Percentiles rank a stretch among this genome's conserved stretches.
Conservation (phyloP, 1,140 invertebrate genomes). For the Bactericera cockerelli region DNA sequence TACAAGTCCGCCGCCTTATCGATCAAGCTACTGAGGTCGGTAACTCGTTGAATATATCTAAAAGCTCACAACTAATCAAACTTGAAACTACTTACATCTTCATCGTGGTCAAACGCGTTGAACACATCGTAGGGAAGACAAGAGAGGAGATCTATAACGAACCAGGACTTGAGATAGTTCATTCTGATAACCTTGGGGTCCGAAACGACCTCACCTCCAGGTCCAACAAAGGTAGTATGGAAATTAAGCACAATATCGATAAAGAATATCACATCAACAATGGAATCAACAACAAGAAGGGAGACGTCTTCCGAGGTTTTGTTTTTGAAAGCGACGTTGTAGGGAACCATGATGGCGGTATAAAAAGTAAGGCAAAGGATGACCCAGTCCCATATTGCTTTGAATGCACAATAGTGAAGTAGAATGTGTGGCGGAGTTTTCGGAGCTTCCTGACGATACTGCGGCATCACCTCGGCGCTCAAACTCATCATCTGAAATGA, state of each 20-base stretch:
- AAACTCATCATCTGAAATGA: conserved; percentile 82
- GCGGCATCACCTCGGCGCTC: conserved; percentile 92
- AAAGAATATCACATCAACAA: conserved; percentile 99
- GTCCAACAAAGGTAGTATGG: conserved; percentile 98
- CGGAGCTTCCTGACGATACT: conserved; percentile 98
- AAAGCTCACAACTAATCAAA: too few relatives aligned
- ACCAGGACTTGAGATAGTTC: conserved; percentile 99
- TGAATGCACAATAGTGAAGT: conserved; percentile 95
- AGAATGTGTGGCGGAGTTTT: conserved; percentile 97
- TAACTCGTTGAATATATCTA: too few relatives aligned
- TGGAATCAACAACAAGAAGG: conserved; percentile 90
- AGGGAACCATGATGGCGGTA: conserved; percentile 99
- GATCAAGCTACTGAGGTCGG: too few relatives aligned
- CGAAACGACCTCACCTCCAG: conserved; percentile 93
- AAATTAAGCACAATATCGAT: conserved; percentile 99
- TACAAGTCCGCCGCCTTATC: too few relatives aligned
- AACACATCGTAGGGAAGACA: conserved; percentile 99
- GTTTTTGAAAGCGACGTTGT: conserved; percentile 99
- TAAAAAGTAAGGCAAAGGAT: conserved; percentile 99
- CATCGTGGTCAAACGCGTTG: conserved; percentile 98
- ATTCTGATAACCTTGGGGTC: conserved; percentile 94
- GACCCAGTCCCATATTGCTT: conserved; percentile 99
- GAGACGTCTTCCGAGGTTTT: conserved; percentile 98
- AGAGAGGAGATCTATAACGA: conserved; percentile 95
- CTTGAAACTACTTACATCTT: conserved; percentile 85